Evolutionary conservation across 2,888 invertebrate species (phyloP).

Genomic region (Ormyrus rosae): DNA sequence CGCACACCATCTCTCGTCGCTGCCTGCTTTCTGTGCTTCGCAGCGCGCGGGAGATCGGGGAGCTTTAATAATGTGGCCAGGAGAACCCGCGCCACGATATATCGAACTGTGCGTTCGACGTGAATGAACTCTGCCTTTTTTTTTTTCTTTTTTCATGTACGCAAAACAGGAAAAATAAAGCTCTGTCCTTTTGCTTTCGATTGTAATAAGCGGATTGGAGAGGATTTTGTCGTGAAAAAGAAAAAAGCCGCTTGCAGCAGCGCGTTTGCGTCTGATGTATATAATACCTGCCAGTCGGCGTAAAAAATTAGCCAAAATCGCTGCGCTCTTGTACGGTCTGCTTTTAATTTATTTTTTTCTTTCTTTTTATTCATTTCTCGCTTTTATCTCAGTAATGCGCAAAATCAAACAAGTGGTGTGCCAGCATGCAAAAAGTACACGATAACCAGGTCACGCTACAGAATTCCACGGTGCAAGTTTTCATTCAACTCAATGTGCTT

Average conservation of each 20-base stretch:
- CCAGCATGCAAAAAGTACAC: slow-evolving; percentile 49
- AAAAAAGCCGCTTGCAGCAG: neutral
- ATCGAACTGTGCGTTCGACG: slow-evolving; percentile 37
- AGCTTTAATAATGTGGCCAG: neutral
- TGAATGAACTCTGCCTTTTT: neutral
- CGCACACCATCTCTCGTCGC: neutral
- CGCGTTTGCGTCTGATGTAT: neutral
- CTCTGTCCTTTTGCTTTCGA: slow-evolving; percentile 25
- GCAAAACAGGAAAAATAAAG: slow-evolving; percentile 18
- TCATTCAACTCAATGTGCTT: slow-evolving; percentile 51
- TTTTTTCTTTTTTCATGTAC: neutral
- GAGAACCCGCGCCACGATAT: neutral
- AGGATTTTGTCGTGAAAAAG: neutral
- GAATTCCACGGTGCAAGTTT: slow-evolving; percentile 48
- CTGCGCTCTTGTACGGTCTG: neutral
- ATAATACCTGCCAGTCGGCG: neutral
- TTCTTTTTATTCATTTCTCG: neutral
- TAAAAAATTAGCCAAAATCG: slow-evolving; percentile 13
- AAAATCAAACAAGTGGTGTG: slow-evolving; percentile 29
- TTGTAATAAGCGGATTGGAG: slow-evolving; percentile 10
- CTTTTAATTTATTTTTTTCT: neutral
- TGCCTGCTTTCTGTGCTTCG: slow-evolving; percentile 3
- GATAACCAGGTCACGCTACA: slow-evolving; percentile 44
- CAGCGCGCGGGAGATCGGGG: slow-evolving; percentile 4
- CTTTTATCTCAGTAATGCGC: slow-evolving; percentile 1